Base-by-base conservation (phyloP, 2,888 invertebrate species). In the Ormyrus rosae region DNA sequence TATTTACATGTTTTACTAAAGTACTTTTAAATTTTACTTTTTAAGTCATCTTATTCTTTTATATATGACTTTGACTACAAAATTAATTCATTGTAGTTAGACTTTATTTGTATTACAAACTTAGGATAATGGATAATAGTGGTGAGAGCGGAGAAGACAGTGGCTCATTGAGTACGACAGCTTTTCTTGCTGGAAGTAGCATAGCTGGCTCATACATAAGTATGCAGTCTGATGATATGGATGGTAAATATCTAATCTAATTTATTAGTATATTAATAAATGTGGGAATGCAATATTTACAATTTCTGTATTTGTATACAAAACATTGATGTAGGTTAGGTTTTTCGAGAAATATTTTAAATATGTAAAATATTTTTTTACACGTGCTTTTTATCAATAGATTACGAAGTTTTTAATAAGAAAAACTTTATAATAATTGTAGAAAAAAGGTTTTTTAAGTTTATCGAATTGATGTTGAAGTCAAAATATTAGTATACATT, bases 121-220 rank as follows among this genome's bases (percentile, higher is more conserved):
- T 56, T 53, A 56, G 13, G 13, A 34, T 34, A 34, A 90, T 90
- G 90, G 90, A 90, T 85, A 90, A 90, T 63, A 90, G 90, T 74
- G 89, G 90, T 64, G 90, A 90, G 84, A 90, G 90, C 82, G 90
- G 90, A 3, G 90, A 90, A 69, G 90, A 90, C 72, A 88, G 87
- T n/a, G 88, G 88, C n/a, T 89, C 90, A n/a, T 82, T 90, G 45
- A 87, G 88, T 10, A 81, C 89, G 5, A 83, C 88, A 10, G 85
- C 86, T 0, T 90, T 89, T 78, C 87, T 89, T 34, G 84, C 86
- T 8, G 88, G 89, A 58, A 82, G 85, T 51, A 86, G 87, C 48
- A 89, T 90, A 6, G 80, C 87, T 6, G 83, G 87, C 46, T 87
- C 88, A 1, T 90, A 90, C 76, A 90, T 90, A 11, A 88, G 89